Evolutionary conservation across 1,140 invertebrate species (phyloP).

Genomic region (Tenebrio molitor): DNA sequence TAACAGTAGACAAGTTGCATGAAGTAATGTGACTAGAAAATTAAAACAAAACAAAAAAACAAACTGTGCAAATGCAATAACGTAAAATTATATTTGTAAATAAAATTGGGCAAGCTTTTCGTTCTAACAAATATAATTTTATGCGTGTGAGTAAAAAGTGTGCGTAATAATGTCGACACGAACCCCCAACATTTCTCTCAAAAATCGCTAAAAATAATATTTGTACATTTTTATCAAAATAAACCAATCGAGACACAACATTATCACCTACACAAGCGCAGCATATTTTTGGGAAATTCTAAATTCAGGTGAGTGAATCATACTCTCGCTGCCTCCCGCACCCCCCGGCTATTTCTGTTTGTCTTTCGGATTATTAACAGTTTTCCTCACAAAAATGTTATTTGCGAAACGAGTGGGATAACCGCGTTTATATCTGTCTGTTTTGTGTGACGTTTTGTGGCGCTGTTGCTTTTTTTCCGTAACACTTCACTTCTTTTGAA

Average conservation of each 20-base stretch:
- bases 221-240: slow-evolving; percentile 38
- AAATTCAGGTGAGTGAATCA: slow-evolving; percentile 45
- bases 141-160: slow-evolving; percentile 19
- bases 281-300: slow-evolving; percentile 28
- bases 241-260: slow-evolving; percentile 37
- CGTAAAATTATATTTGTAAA: slow-evolving; percentile 43
- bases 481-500: slow-evolving; percentile 7
- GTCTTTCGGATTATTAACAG: slow-evolving; percentile 9
- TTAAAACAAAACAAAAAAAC: no score
- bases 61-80: no score
- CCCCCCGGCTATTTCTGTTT: slow-evolving; percentile 28
- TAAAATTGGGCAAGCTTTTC: slow-evolving; percentile 3
- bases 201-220: slow-evolving; percentile 27
- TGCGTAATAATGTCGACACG: slow-evolving; percentile 33
- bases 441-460: not conserved
- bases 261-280: slow-evolving; percentile 31
- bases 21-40: slow-evolving; percentile 46
- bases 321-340: slow-evolving; percentile 38
- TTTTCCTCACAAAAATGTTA: slow-evolving; percentile 6
- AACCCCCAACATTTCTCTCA: slow-evolving; percentile 16
- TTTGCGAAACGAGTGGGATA: slow-evolving; percentile 22
- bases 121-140: slow-evolving; percentile 35
- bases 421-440: not conserved
- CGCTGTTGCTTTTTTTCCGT: not conserved
- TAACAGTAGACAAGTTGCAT: slow-evolving; percentile 58